A percentile compares a stretch with the other conserved stretches of the same genome.
Evolutionary conservation across 1,140 invertebrate species (phyloP).

Genomic region (Drosophila asahinai): DNA sequence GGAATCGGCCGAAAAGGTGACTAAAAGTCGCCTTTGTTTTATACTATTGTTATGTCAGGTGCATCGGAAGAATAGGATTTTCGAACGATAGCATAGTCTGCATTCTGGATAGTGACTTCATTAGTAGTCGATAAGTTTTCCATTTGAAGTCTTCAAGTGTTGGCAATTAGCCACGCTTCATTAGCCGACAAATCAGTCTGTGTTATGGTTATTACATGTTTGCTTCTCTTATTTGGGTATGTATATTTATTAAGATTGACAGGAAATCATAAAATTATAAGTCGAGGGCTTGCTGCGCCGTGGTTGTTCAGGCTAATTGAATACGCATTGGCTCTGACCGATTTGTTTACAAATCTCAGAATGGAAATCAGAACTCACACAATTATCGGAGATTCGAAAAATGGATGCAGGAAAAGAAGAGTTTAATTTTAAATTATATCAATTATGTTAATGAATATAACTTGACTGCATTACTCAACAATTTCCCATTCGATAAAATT

Average conservation of each 20-base stretch:
- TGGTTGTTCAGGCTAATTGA: slow-evolving; percentile 64
- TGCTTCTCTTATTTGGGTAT: slow-evolving; percentile 14
- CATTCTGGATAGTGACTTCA: slow-evolving; percentile 66
- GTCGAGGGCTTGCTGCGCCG: slow-evolving; percentile 56
- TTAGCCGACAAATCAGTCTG: slow-evolving; percentile 67
- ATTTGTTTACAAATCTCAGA: neutral
- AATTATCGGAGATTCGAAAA: neutral
- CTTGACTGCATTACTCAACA: slow-evolving; percentile 65
- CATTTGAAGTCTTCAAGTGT: slow-evolving; percentile 44
- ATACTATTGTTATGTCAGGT: slow-evolving; percentile 58
- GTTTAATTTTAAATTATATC: neutral
- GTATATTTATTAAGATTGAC: slow-evolving; percentile 71
- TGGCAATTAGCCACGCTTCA: slow-evolving; percentile 77
- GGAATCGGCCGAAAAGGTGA: slow-evolving; percentile 5
- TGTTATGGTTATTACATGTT: slow-evolving; percentile 43
- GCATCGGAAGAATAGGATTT: slow-evolving; percentile 14
- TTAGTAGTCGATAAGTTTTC: slow-evolving; percentile 74
- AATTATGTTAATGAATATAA: slow-evolving; percentile 73
- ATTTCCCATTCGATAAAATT: slow-evolving; percentile 3
- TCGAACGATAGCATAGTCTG: slow-evolving; percentile 26
- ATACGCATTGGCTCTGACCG: neutral
- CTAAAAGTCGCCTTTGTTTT: slow-evolving; percentile 49
- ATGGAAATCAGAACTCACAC: slow-evolving; percentile 25
- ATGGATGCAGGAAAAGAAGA: neutral
- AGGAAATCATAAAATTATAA: slow-evolving; percentile 79